Evolutionary conservation across 2,113 vertebrate species (phyloP), one percentile per base, ranked within the genome.

Genomic region (Maccullochella peelii): DNA sequence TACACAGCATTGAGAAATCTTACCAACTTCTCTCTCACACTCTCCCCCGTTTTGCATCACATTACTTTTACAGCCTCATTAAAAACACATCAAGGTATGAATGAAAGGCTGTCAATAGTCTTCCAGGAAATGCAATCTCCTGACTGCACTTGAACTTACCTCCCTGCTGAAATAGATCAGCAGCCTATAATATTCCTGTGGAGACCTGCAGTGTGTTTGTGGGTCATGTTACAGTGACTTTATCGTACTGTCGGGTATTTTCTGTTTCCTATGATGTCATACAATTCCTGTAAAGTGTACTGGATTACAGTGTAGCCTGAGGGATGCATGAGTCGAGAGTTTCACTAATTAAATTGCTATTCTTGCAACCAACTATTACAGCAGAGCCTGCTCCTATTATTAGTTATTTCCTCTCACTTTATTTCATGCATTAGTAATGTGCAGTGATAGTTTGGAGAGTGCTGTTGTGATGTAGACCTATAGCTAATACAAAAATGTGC

Each of bases 261-360:
- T 88, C 74, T 73, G 25, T 62, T 90, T 87, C 69, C 81, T 79
- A 16, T 87, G 84, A 88, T 65, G 72, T 89, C 85, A 89, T 85
- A n/a, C 57, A 59, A 55, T 90, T 88, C 85, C 90, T 80, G 86
- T 90, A 89, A 91, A 73, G 40, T 61, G 47, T 57, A 30, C 65
- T 23, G 27, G 14, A 58, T 82, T 42, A 77, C 65, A 49, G 73
- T 61, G 72, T 63, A 83, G 85, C 86, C 66, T 57, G 27, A 8
- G 72, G 84, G 83, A 27, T 69, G 73, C 58, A 79, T 85, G 77
- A 82, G 49, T 70, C 8, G 58, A 77, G 75, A 86, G 82, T 78
- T 84, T 77, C 75, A 57, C 83, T 90, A 85, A 92, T 89, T 87
- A 86, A 89, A 89, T 68, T 81, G 62, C 55, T 73, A 50, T 86